Evolutionary conservation across 2,113 vertebrate genomes (phyloP), one percentile per base, ranked within the genome.

Genomic region (Ranitomeya imitator): DNA sequence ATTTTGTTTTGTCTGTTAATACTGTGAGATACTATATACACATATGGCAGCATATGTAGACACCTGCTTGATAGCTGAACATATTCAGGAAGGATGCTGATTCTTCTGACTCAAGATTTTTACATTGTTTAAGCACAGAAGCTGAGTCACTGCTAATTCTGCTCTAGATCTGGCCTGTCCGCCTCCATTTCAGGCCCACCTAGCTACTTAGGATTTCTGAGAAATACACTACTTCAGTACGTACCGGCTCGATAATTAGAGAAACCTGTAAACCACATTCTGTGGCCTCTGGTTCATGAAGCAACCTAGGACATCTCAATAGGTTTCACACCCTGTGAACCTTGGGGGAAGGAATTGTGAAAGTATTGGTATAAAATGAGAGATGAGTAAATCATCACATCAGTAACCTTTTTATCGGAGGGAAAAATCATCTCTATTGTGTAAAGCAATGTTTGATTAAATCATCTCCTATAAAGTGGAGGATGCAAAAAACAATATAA

Each of bases 11-110:
- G 85, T 63, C 85, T 86, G 59, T 19, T 85, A 61, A 7, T 45
- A 60, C 73, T 23, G 19, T 86, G 18, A 51, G 61, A 86, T 63
- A 2, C 54, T 52, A 61, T 11, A 63, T 86, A 78, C 57, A 86
- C 85, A 77, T 86, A 86, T 86, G 85, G 85, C 76, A 60, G 61
- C 26, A 86, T 76, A 77, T 55, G 26, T 76, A 85, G 54, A 85
- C 67, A 86, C 71, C 85, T 79, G 74, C 67, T 67, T 79, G 60
- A 51, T 63, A 51, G 21, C 11, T 78, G 76, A 76, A 79, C 74
- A 16, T 79, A 55, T 79, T 60, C 57, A 86, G 85, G n/a, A 86
- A 79, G 54, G 45, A 77, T 59, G 57, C 18, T 23, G 45, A 86
- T 63, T 79, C 45, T 86, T 79, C 45, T 86, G 60, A 79, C 23